Conservation (phyloP, 2,797 vertebrate genomes). For the Astyanax mexicanus region DNA sequence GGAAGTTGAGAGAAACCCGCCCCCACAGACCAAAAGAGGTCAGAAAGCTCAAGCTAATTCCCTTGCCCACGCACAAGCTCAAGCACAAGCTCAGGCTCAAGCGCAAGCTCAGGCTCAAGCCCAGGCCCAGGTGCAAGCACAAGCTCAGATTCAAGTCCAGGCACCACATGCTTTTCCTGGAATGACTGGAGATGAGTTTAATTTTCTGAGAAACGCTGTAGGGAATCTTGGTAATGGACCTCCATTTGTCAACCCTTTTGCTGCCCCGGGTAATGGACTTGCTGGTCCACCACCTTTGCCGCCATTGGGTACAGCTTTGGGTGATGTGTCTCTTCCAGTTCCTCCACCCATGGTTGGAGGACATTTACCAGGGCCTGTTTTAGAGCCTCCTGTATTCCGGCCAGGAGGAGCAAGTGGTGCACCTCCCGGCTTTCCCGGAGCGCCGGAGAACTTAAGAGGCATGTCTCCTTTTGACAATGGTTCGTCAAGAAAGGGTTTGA, state of each 20-base stretch:
- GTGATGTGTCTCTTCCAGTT: slow-evolving; percentile 82
- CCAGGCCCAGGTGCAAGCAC: slow-evolving; percentile 78
- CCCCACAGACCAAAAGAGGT: slow-evolving; percentile 92
- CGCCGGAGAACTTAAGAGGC: slow-evolving; percentile 77
- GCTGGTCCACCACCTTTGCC: slow-evolving; percentile 91
- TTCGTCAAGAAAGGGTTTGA: slow-evolving; percentile 77
- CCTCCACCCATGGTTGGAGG: slow-evolving; percentile 85
- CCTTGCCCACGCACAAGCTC: slow-evolving; percentile 74
- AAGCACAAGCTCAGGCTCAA: slow-evolving; percentile 75
- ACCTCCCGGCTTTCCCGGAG: slow-evolving; percentile 81
- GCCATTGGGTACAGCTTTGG: slow-evolving; percentile 87
- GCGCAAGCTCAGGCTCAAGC: slow-evolving; percentile 82
- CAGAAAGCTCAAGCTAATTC: slow-evolving; percentile 83
- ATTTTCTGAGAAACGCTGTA: slow-evolving; percentile 86
- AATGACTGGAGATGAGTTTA: slow-evolving; percentile 89
- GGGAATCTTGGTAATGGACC: slow-evolving; percentile 87
- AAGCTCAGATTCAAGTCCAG: slow-evolving; percentile 73
- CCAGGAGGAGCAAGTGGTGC: slow-evolving; percentile 82
- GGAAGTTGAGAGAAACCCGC: slow-evolving; percentile 94
- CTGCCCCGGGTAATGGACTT: slow-evolving; percentile 86
- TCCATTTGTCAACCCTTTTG: slow-evolving; percentile 91
- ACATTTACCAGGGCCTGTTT: slow-evolving; percentile 83
- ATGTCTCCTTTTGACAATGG: slow-evolving; percentile 84
- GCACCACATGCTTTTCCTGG: slow-evolving; percentile 77
- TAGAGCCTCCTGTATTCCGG: slow-evolving; percentile 91